Evolutionary conservation across 2,113 vertebrate species (phyloP), one percentile per base, ranked within the genome.

Genomic region (Archocentrus centrarchus): DNA sequence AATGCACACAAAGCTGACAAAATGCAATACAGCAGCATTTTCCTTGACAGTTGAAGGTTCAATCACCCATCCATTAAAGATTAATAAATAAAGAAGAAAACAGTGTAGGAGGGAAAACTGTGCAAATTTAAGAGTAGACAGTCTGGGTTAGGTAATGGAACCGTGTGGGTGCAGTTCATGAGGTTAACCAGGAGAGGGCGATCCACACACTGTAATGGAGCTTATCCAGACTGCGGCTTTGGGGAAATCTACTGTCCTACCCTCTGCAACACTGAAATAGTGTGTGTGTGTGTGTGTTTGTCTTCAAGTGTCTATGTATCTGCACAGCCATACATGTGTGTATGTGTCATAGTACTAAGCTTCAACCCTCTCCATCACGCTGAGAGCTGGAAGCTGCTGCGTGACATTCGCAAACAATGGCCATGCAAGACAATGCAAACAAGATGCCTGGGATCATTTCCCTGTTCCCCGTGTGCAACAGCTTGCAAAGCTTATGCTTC

Each of bases 401-500:
- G 81, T 93, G 90, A 92, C 92, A 93, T 89, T 92, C 86, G 88
- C 77, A 86, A 89, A 95, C 93, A 94, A 94, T 93, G 85, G 88
- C 81, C 84, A 78, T 37, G 55, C 75, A 78, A 92, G 84, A 94
- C 92, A 92, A 94, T 92, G 79, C 82, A 88, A 93, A 94, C 91
- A 94, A 89, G 93, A 92, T 76, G 88, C 82, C 86, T 86, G 87
- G 93, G 92, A 93, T 91, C 85, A 59, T 30, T 87, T 87, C 82
- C 89, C 85, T 82, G 79, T 91, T 75, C 81, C 81, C 86, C 3
- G 1, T 66, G 85, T 85, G 90, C 83, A 93, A 90, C 91, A 89
- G 86, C 88, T 91, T 77, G 89, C 89, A 84, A 68, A 85, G 82
- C 76, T 79, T 66, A 68, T 58, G 44, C 61, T 73, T 82, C 76